Percentiles rank a stretch among this genome's conserved stretches.
phyloP scores from a whole-genome alignment of 2,797 vertebrate species.

The Melanotaenia parkinsoni region DNA sequence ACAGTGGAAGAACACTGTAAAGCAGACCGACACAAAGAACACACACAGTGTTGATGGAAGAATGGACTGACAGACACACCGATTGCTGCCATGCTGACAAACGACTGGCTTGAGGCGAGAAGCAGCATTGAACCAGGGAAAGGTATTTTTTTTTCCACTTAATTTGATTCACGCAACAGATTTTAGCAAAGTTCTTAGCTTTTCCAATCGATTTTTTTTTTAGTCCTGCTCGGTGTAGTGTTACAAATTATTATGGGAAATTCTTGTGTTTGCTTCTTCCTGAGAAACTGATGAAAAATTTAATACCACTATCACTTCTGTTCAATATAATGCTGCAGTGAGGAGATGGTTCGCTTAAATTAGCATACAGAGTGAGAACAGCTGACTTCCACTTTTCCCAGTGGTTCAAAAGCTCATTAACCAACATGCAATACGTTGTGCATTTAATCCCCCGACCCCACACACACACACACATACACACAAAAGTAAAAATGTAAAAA shows the following conservation, averaged over 20 bases:
- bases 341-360: background rate
- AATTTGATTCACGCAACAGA: constrained; percentile 52
- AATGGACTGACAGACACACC: constrained; percentile 47
- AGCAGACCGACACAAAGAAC: constrained; percentile 41
- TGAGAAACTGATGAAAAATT: background rate
- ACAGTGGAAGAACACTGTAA: constrained; percentile 66
- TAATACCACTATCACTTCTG: background rate
- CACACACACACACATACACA: background rate
- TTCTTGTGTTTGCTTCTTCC: constrained; percentile 20
- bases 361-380: background rate
- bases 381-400: background rate
- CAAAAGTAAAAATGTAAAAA: background rate
- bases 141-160: constrained; percentile 66
- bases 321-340: background rate
- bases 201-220: constrained; percentile 38
- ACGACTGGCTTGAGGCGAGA: constrained; percentile 50
- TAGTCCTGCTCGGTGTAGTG: constrained; percentile 23
- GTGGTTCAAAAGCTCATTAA: background rate
- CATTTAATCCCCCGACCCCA: background rate
- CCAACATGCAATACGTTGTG: background rate
- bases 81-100: constrained; percentile 54
- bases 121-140: constrained; percentile 48
- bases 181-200: constrained; percentile 38
- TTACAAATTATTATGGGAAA: constrained; percentile 22
- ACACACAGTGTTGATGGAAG: constrained; percentile 45